Evolutionary conservation across 2,797 vertebrate genomes (phyloP).

Genomic region (Myiotriccus ornatus): DNA sequence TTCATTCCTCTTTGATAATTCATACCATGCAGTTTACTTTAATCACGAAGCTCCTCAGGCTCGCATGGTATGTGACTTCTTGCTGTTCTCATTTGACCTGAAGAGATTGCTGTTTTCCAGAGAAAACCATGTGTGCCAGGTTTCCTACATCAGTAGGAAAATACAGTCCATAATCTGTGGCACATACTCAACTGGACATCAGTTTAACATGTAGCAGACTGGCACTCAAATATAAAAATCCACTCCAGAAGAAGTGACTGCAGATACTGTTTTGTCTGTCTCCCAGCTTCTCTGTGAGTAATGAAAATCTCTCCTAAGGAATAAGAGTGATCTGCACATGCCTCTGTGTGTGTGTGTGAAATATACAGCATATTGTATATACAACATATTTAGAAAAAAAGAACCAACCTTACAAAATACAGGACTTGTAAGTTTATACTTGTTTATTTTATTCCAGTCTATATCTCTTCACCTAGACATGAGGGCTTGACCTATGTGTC

Average conservation of each 20-base stretch:
- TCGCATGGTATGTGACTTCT: background rate
- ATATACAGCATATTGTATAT: background rate
- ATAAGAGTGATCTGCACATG: background rate
- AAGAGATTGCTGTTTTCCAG: background rate
- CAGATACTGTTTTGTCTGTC: background rate
- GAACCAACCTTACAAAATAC: background rate
- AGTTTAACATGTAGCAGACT: background rate
- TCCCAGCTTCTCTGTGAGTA: background rate
- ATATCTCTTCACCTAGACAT: background rate
- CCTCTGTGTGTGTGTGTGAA: no score
- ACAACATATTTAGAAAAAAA: background rate
- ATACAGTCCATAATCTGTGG: background rate
- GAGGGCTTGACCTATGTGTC: background rate
- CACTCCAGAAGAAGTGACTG: background rate
- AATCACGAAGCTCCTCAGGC: background rate
- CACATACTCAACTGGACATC: fast-evolving
- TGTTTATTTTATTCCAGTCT: background rate
- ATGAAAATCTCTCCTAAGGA: background rate
- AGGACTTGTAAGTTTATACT: background rate
- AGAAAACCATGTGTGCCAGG: background rate
- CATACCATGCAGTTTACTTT: background rate
- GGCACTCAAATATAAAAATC: background rate
- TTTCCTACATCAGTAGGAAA: background rate
- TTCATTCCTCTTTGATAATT: background rate
- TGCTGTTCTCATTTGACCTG: background rate